Conservation (phyloP, 1,140 invertebrate genomes). For the Papilio xuthus region DNA sequence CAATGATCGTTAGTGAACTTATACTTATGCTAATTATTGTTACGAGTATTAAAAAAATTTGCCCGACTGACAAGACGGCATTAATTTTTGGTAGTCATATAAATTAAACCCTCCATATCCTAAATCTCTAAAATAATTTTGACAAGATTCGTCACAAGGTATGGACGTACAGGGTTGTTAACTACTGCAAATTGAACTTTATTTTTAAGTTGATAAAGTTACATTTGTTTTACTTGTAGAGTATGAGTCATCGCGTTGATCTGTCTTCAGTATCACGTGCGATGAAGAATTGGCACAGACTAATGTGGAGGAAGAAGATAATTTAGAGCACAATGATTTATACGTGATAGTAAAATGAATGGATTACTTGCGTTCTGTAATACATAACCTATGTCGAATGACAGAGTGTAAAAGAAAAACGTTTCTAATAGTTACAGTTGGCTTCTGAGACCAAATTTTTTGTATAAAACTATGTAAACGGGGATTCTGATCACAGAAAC, state of each 20-base stretch:
- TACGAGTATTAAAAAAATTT: too few relatives aligned
- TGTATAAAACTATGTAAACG: too few relatives aligned
- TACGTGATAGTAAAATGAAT: not conserved
- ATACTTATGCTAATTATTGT: too few relatives aligned
- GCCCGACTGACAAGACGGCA: too few relatives aligned
- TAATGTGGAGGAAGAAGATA: constrained; percentile 20
- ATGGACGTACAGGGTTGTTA: not conserved
- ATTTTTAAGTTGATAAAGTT: not conserved
- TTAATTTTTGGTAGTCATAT: too few relatives aligned
- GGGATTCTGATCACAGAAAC: too few relatives aligned
- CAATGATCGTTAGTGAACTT: too few relatives aligned
- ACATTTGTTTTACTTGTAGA: not conserved
- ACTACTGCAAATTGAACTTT: not conserved
- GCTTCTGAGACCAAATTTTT: too few relatives aligned
- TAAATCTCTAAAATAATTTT: too few relatives aligned
- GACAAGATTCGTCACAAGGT: not conserved
- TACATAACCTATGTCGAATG: not conserved
- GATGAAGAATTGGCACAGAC: not conserved
- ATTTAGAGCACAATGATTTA: constrained; percentile 20
- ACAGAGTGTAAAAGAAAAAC: not conserved
- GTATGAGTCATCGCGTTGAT: not conserved
- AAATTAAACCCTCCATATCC: too few relatives aligned
- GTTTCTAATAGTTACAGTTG: too few relatives aligned
- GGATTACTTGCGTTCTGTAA: not conserved
- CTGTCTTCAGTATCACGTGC: not conserved